Conservation (phyloP, 1,140 invertebrate species). For the Portunus trituberculatus region DNA sequence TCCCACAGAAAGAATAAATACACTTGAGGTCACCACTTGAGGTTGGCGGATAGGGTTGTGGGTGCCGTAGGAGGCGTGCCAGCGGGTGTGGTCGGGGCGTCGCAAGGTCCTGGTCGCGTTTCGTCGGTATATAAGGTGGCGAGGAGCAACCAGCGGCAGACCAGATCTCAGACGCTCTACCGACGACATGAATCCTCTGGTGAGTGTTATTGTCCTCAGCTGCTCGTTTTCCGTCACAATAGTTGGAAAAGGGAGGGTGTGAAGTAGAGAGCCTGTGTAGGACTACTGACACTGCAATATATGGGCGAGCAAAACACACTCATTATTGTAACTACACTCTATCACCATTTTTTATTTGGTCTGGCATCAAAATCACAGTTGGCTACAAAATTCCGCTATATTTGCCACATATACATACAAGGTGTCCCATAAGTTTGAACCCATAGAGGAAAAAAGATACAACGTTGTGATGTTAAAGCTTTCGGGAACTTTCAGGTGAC, state of each 20-base stretch:
- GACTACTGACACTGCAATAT: too few species aligned
- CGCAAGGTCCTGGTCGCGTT: slow-evolving; percentile 5
- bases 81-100: too few species aligned
- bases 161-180: neutral
- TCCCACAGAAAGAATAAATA: too few species aligned
- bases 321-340: neutral
- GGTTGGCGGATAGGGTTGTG: too few species aligned
- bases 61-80: too few species aligned
- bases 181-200: slow-evolving; percentile 45
- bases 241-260: neutral
- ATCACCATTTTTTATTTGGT: neutral
- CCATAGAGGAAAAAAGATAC: too few species aligned
- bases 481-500: too few species aligned
- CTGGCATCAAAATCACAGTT: neutral
- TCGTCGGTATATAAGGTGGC: neutral
- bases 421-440: too few species aligned
- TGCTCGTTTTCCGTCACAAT: neutral
- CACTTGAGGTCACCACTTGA: too few species aligned
- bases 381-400: neutral
- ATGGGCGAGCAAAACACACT: neutral
- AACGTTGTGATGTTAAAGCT: too few species aligned
- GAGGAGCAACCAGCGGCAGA: neutral
- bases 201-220: neutral
- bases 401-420: neutral
- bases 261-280: neutral